phyloP scores from a whole-genome alignment of 2,113 vertebrate species.

The Petroica traversi region DNA sequence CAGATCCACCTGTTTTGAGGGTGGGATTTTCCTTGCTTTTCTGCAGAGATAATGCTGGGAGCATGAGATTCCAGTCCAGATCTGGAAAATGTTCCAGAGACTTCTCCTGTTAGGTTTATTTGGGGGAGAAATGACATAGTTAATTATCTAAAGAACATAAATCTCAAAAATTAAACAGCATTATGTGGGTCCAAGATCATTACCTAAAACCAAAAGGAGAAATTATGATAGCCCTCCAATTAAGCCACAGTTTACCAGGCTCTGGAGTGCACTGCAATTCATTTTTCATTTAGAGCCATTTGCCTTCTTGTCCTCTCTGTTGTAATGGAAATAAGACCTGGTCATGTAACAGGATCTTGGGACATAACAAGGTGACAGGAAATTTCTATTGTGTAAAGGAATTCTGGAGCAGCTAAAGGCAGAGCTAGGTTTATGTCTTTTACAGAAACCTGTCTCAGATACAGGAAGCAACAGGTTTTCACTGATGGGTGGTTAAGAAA shows the following conservation, averaged over 20 bases:
- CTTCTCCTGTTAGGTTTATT: not conserved
- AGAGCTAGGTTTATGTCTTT: not conserved
- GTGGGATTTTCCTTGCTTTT: not conserved
- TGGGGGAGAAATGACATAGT: fast-evolving
- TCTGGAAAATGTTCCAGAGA: fast-evolving
- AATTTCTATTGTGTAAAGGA: not conserved
- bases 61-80: not conserved
- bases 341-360: not conserved
- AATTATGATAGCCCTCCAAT: not conserved
- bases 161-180: not conserved
- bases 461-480: not conserved
- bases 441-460: not conserved
- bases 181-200: fast-evolving
- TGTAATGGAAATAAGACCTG: not conserved
- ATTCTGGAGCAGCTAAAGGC: not conserved
- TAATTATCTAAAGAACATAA: not conserved
- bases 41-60: not conserved
- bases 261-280: not conserved
- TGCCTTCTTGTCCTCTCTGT: not conserved
- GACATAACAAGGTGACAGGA: not conserved
- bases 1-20: not conserved
- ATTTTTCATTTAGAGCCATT: not conserved
- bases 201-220: not conserved
- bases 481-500: not conserved
- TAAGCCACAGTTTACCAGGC: not conserved